Conservation (phyloP, 2,888 invertebrate genomes). For the Microctonus brassicae region DNA sequence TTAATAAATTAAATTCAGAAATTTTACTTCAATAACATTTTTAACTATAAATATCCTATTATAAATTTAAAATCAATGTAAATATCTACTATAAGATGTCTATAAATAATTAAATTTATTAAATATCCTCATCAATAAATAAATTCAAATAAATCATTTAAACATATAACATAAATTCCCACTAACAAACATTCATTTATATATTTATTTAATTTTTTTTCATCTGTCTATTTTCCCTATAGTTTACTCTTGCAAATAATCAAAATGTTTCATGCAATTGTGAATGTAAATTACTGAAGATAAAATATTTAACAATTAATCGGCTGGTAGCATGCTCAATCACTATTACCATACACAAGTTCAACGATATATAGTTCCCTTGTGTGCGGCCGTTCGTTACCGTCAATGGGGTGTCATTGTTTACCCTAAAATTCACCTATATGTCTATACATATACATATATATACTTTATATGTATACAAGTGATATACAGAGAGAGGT, state of each 20-base stretch:
- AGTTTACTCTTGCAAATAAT: no score
- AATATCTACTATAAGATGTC: background rate
- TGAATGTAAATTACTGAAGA: background rate
- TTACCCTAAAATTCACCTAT: conserved; percentile 14
- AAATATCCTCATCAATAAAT: no score
- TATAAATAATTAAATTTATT: no score
- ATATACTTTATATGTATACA: conserved; percentile 2
- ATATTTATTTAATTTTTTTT: no score
- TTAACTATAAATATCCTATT: background rate
- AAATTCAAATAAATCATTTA: no score
- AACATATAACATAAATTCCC: no score
- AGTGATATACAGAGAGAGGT: background rate
- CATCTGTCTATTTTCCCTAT: no score
- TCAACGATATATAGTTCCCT: background rate
- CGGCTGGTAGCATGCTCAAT: conserved; percentile 23
- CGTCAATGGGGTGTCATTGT: conserved; percentile 31
- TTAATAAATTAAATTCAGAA: no score
- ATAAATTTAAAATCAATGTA: background rate
- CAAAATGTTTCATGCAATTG: background rate
- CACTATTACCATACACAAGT: conserved; percentile 9
- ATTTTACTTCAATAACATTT: background rate
- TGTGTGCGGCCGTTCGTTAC: conserved; percentile 23
- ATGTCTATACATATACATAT: background rate
- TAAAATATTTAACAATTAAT: conserved; percentile 24
- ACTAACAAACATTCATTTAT: no score